These are phyloP conservation scores for Panthera leo DNA, from an alignment of 2,113 vertebrate species.

Conservation along the genomic window DNA sequence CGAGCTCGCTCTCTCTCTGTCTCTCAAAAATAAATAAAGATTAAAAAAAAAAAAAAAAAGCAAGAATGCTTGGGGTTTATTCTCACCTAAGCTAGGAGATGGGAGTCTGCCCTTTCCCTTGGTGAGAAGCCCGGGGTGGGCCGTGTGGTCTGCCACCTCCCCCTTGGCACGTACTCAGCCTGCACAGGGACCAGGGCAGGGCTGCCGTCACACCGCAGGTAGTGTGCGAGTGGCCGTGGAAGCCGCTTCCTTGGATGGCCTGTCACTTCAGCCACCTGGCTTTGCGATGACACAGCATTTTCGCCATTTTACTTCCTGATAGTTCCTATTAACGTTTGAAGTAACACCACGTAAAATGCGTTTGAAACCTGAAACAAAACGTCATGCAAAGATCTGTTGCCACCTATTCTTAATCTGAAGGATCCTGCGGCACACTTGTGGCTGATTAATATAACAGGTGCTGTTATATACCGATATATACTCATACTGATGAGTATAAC, in stretches of 20 bases:
- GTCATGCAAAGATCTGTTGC: no score
- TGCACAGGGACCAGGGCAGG: not conserved
- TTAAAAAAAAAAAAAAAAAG: no score
- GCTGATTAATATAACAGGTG: not conserved
- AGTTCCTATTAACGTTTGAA: not conserved
- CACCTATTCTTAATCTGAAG: not conserved
- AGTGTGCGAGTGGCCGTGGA: rapidly evolving
- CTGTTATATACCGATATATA: rapidly evolving
- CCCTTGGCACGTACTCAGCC: rapidly evolving
- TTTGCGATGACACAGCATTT: not conserved
- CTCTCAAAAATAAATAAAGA: no score
- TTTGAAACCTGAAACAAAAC: not conserved
- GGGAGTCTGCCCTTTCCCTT: rapidly evolving
- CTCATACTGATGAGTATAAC: no score
- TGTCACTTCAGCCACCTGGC: not conserved
- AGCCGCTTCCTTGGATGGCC: not conserved
- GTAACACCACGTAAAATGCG: not conserved
- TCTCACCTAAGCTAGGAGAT: not conserved
- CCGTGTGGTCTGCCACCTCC: not conserved
- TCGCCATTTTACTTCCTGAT: not conserved
- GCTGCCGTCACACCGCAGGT: rapidly evolving
- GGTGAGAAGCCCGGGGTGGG: rapidly evolving
- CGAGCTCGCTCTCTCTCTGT: no score
- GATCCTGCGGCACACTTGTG: no score
- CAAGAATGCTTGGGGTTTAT: rapidly evolving